A percentile compares a stretch with the other conserved stretches of the same genome.
phyloP scores from a whole-genome alignment of 2,797 vertebrate species.

The Kryptolebias ocellatus region DNA sequence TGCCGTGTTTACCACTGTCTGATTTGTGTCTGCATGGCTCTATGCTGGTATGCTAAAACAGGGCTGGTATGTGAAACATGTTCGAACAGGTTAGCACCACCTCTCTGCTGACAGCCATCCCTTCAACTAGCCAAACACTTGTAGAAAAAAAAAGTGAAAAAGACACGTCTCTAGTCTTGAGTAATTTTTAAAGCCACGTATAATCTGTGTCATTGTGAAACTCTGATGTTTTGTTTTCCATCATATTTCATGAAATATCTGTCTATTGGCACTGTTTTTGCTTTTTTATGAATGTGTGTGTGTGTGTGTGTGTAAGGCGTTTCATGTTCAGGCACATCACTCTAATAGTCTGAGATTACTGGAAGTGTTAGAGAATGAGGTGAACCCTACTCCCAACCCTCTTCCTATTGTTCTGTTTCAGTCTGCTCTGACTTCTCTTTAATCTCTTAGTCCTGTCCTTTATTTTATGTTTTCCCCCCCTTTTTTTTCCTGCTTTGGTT shows the following conservation, averaged over 20 bases:
- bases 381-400: slow-evolving; percentile 21
- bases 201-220: slow-evolving; percentile 13
- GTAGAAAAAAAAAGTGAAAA: slow-evolving; percentile 8
- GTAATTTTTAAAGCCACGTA: neutral
- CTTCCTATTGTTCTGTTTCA: slow-evolving; percentile 57
- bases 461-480: slow-evolving; percentile 73
- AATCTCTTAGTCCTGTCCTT: slow-evolving; percentile 83
- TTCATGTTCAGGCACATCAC: slow-evolving; percentile 62
- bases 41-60: slow-evolving; percentile 61
- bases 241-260: slow-evolving; percentile 22
- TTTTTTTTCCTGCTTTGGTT: slow-evolving; percentile 79
- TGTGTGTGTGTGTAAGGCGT: slow-evolving; percentile 10
- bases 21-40: slow-evolving; percentile 53
- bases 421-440: slow-evolving; percentile 67
- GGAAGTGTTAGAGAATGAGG: slow-evolving; percentile 49
- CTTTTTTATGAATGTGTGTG: slow-evolving; percentile 6
- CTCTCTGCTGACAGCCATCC: slow-evolving; percentile 68
- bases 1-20: slow-evolving; percentile 35
- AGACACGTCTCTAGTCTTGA: slow-evolving; percentile 12
- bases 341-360: slow-evolving; percentile 35
- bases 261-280: slow-evolving; percentile 23
- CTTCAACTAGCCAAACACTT: slow-evolving; percentile 38
- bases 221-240: slow-evolving; percentile 19
- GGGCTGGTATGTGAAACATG: slow-evolving; percentile 70
- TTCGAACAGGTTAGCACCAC: slow-evolving; percentile 71